Evolutionary conservation across 2,888 invertebrate genomes (phyloP).

Genomic region (Hesperia comma): DNA sequence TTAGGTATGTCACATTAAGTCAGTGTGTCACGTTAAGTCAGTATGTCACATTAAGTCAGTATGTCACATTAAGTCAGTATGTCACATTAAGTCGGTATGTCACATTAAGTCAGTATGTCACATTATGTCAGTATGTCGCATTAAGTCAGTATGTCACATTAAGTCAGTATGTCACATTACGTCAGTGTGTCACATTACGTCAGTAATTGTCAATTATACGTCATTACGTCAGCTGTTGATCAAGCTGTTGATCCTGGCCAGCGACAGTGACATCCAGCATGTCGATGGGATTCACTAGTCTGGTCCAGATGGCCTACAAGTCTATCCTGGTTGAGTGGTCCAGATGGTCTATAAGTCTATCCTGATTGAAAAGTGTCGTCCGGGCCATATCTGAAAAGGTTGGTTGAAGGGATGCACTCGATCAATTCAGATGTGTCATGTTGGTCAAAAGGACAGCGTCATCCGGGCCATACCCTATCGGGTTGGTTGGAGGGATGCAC

Average conservation of each 20-base stretch:
- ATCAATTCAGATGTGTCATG: not conserved
- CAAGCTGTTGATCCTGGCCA: not conserved
- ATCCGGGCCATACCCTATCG: not conserved
- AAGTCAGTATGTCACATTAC: too few relatives aligned
- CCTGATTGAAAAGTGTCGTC: conserved; percentile 10
- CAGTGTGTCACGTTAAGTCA: too few relatives aligned
- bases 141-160: too few relatives aligned
- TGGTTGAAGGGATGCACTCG: conserved; percentile 13
- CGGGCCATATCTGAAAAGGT: conserved; percentile 13
- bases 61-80: too few relatives aligned
- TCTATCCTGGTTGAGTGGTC: too few relatives aligned
- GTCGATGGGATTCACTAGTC: conserved; percentile 1
- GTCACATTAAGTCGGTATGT: too few relatives aligned
- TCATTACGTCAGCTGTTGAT: too few relatives aligned
- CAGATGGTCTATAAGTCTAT: not conserved
- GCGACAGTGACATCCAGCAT: conserved; percentile 6
- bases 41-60: too few relatives aligned
- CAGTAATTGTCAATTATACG: too few relatives aligned
- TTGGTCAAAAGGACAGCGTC: not conserved
- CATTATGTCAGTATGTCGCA: too few relatives aligned
- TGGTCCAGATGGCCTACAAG: too few relatives aligned
- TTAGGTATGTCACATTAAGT: conserved; percentile 13
- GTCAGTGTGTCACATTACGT: not conserved
- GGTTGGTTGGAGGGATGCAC: conserved; percentile 6
- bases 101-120: too few relatives aligned